Percentiles rank a stretch among this genome's conserved stretches.
Conservation (phyloP, 1,140 invertebrate species). For the Argopecten irradians region DNA sequence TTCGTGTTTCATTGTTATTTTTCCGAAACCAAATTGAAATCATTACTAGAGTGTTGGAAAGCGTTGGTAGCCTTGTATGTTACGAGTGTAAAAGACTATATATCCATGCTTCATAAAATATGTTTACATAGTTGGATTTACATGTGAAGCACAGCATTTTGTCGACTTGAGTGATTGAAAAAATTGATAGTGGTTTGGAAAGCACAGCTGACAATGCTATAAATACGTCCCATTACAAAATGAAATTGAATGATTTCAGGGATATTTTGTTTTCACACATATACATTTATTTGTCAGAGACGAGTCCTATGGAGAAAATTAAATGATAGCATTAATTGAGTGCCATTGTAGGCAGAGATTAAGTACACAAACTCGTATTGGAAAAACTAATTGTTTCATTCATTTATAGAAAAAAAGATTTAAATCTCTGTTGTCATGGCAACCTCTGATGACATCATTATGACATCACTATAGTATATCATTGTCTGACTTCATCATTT, state of each 20-base stretch:
- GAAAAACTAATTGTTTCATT: no score
- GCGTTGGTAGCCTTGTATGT: neutral
- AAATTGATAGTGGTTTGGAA: neutral
- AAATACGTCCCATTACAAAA: neutral
- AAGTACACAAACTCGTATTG: no score
- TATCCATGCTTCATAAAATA: slow-evolving; percentile 8
- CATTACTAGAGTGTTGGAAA: neutral
- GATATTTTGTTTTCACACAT: neutral
- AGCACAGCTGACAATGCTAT: neutral
- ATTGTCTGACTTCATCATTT: no score
- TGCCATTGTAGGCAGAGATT: no score
- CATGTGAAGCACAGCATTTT: neutral
- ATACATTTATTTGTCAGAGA: neutral
- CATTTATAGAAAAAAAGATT: no score
- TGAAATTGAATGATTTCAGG: neutral
- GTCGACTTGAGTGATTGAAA: neutral
- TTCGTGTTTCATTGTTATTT: neutral
- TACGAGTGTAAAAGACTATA: neutral
- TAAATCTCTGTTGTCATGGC: no score
- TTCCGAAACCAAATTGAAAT: neutral
- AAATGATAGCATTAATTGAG: neutral
- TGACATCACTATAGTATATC: neutral
- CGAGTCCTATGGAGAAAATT: neutral
- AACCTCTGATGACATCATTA: no score
- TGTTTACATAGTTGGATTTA: neutral